phyloP scores from a whole-genome alignment of 2,113 vertebrate species.

The Delphinus delphis region DNA sequence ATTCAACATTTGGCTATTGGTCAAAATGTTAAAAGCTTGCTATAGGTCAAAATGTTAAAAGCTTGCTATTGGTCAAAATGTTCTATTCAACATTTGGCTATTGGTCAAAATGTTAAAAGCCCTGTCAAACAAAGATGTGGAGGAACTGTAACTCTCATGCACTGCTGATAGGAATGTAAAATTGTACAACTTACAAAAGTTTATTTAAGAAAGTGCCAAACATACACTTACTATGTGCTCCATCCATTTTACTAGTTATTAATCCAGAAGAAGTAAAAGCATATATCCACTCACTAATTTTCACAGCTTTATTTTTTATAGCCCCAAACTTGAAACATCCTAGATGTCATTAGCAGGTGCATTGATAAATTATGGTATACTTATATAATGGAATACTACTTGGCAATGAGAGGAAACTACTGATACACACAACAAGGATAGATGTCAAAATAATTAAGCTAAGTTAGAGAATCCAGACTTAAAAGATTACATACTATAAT shows the following conservation, averaged over 20 bases:
- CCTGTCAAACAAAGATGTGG: slow-evolving; percentile 76
- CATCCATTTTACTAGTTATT: background rate
- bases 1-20: background rate
- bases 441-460: background rate
- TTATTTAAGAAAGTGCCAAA: background rate
- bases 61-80: background rate
- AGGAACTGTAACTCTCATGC: background rate
- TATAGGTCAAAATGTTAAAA: background rate
- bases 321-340: background rate
- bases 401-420: background rate
- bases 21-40: background rate
- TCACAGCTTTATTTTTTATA: background rate
- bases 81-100: background rate
- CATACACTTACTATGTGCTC: background rate
- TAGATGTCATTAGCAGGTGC: background rate
- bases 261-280: background rate
- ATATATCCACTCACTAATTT: background rate
- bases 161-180: background rate
- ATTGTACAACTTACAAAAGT: background rate
- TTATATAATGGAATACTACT: background rate
- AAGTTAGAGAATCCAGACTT: background rate
- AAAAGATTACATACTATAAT: background rate
- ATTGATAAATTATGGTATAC: background rate
- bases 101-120: background rate
- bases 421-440: background rate